A percentile compares a stretch with the other conserved stretches of the same genome.
These are phyloP conservation scores for Manis javanica DNA, from an alignment of 2,797 vertebrate species.

Conservation along the genomic window DNA sequence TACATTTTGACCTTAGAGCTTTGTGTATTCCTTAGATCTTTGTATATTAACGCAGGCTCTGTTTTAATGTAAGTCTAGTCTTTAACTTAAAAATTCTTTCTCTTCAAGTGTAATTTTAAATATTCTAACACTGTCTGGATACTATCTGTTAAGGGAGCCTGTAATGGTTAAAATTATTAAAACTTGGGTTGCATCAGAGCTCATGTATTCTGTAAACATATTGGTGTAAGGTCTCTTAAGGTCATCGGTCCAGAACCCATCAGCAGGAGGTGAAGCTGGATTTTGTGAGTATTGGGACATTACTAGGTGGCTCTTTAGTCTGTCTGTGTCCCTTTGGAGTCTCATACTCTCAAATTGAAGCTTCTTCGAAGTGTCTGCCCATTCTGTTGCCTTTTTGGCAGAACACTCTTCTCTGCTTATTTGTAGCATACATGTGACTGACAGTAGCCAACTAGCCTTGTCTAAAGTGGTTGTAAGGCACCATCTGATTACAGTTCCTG, in stretches of 20 bases:
- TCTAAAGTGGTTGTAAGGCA: background rate
- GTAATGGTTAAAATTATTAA: constrained; percentile 44
- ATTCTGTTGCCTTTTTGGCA: background rate
- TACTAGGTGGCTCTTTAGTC: background rate
- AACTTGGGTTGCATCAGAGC: constrained; percentile 1
- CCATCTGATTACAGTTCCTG: background rate
- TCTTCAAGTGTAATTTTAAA: constrained; percentile 45
- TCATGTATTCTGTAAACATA: background rate
- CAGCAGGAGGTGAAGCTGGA: background rate
- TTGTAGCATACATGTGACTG: background rate
- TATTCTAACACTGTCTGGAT: constrained; percentile 9
- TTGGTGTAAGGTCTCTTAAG: background rate
- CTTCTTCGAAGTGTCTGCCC: background rate
- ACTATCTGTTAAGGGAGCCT: constrained; percentile 38
- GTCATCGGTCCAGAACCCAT: background rate
- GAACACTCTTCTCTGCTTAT: background rate
- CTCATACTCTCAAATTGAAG: background rate
- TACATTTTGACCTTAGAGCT: background rate
- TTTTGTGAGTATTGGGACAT: constrained; percentile 23
- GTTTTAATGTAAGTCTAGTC: constrained; percentile 36
- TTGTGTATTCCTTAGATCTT: constrained; percentile 9
- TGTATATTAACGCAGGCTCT: background rate
- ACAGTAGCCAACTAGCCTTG: background rate
- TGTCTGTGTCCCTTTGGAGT: background rate
- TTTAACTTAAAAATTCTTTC: constrained; percentile 48